A percentile compares a stretch with the other conserved stretches of the same genome.
Conservation (phyloP, 1,140 invertebrate genomes). For the Camponotus floridanus region DNA sequence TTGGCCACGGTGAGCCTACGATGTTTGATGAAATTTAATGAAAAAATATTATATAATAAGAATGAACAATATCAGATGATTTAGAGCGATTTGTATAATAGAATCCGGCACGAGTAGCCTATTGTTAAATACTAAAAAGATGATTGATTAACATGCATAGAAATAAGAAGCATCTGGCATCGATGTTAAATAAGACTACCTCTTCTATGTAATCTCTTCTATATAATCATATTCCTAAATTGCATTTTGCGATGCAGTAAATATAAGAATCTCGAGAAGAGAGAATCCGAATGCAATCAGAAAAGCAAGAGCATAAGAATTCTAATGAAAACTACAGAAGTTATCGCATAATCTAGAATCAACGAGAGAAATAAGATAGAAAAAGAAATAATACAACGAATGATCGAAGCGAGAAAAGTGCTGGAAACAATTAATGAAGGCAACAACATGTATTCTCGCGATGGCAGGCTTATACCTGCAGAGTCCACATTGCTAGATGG, state of each 20-base stretch:
- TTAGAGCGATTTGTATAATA: not conserved
- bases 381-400: not conserved
- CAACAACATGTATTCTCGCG: conserved; percentile 7
- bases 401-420: conserved; percentile 19
- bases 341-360: not conserved
- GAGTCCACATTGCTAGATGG: conserved; percentile 84
- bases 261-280: conserved; percentile 15
- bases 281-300: conserved; percentile 2
- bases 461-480: conserved; percentile 79
- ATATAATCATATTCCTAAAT: not conserved
- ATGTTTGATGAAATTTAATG: conserved; percentile 52
- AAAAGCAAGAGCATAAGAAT: not conserved
- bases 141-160: not conserved
- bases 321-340: not conserved
- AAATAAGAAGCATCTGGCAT: not conserved
- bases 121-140: conserved; percentile 1
- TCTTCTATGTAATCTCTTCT: not conserved
- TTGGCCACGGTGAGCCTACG: conserved; percentile 83
- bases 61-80: not conserved
- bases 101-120: not conserved
- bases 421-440: conserved; percentile 15
- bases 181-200: not conserved
- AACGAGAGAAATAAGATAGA: conserved; percentile 1
- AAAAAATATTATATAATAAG: not conserved
- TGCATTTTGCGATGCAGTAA: not conserved